Percentiles rank a stretch among this genome's conserved stretches.
Evolutionary conservation across 2,797 vertebrate species (phyloP).

Genomic region (Xerus rutilus): DNA sequence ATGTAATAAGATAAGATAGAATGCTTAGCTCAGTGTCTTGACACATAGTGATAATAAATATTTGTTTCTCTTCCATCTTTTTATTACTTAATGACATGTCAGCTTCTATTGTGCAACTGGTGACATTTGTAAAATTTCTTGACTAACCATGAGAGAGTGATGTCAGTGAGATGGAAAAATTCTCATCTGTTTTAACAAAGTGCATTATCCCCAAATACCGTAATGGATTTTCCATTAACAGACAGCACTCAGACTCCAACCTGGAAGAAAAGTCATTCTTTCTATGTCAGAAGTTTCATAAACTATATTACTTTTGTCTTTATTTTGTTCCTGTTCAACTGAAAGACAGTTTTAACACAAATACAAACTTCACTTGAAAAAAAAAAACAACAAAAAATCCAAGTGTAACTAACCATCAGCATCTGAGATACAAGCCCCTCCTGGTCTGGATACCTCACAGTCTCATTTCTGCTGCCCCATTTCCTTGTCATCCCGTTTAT

Average conservation of each 20-base stretch:
- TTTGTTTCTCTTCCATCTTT: constrained; percentile 26
- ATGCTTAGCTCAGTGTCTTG: background rate
- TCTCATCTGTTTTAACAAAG: constrained; percentile 69
- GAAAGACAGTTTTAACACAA: constrained; percentile 49
- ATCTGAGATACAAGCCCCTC: constrained; percentile 56
- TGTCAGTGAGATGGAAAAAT: constrained; percentile 22
- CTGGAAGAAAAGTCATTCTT: constrained; percentile 39
- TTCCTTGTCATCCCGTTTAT: background rate
- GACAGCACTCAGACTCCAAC: constrained; percentile 34
- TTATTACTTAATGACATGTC: constrained; percentile 31
- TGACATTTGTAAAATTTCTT: constrained; percentile 61
- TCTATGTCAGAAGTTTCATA: constrained; percentile 57
- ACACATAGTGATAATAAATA: background rate
- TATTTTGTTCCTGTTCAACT: constrained; percentile 67
- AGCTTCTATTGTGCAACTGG: constrained; percentile 43
- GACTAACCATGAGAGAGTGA: constrained; percentile 25
- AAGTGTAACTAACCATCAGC: constrained; percentile 18
- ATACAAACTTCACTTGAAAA: constrained; percentile 11
- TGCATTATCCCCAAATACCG: constrained; percentile 31
- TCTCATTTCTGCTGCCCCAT: constrained; percentile 40
- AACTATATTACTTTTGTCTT: constrained; percentile 62
- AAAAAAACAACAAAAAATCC: background rate
- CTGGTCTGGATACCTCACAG: constrained; percentile 46
- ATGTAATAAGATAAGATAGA: background rate
- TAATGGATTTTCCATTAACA: constrained; percentile 73